Evolutionary conservation across 2,113 vertebrate genomes (phyloP), one percentile per base, ranked within the genome.

Genomic region (Dicentrarchus labrax): DNA sequence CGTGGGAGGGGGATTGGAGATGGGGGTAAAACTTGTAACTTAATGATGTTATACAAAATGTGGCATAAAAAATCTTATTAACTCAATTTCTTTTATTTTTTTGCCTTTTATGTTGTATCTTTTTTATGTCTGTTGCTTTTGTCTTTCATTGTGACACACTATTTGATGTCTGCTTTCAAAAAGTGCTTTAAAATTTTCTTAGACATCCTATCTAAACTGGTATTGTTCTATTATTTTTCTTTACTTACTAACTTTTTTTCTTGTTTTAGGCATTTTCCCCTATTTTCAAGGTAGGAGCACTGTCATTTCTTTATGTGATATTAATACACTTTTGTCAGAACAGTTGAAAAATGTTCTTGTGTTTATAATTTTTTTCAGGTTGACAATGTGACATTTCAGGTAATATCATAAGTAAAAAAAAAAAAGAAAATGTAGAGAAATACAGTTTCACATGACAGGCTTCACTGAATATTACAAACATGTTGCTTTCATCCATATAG

Each of bases 321-420:
- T 38, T 15, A 22, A 56, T 10, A 22, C 4, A 17, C 4, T 48
- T 38, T 10, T 6, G 24, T 4, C 45, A 47, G 11, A 13, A n/a
- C 8, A 59, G 9, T 7, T 51, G 9, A 22, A 1, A 6, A 51
- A 74, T 22, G 3, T 48, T 56, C 4, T 38, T 64, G 1, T 78
- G 21, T 65, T 45, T 69, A 22, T 50, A 15, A 43, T 80, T 43
- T 2, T 64, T 43, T 82, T 65, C 62, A 94, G 94, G 62, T 65
- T 30, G 62, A 88, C 24, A 92, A 91, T 24, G 80, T 93, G 39
- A 82, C 80, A 43, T 48, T 93, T 61, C 77, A 91, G 92, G 94
- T 94, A 83, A 76, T 62, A 36, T 74, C 12, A 39, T 24, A 8
- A 62, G n/a, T 69, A 5, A 4, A 56, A 1, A 56, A 38, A 15